Evolutionary conservation across 2,888 invertebrate species (phyloP).

Genomic region (Erebia epiphron): DNA sequence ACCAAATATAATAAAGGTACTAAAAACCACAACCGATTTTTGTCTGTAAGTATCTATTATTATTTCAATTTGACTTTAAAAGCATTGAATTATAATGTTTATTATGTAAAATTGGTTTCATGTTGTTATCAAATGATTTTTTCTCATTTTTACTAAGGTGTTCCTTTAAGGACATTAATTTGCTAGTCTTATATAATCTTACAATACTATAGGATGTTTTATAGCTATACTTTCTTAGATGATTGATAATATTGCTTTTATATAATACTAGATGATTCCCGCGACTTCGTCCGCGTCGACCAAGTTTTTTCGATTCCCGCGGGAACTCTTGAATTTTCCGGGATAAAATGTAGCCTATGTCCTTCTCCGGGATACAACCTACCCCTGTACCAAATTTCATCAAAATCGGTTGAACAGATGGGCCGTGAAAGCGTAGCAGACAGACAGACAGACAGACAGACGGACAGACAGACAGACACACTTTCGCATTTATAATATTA

Average conservation of each 20-base stretch:
- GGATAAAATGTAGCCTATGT: too few species aligned
- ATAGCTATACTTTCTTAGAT: not conserved
- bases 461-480: too few species aligned
- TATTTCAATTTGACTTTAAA: not conserved
- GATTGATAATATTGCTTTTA: constrained; percentile 16
- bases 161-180: constrained; percentile 12
- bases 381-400: too few species aligned
- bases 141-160: not conserved
- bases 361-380: too few species aligned
- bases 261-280: too few species aligned
- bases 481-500: too few species aligned
- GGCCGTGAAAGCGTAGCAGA: too few species aligned
- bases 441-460: too few species aligned
- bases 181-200: constrained; percentile 12
- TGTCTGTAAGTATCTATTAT: not conserved
- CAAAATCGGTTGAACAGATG: too few species aligned
- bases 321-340: too few species aligned
- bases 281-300: too few species aligned
- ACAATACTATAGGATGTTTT: constrained; percentile 13
- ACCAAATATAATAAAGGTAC: not conserved
- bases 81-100: not conserved
- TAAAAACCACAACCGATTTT: not conserved
- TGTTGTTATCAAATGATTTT: not conserved
- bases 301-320: too few species aligned
- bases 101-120: not conserved